A percentile compares a stretch with the other conserved stretches of the same genome.
phyloP scores from a whole-genome alignment of 2,888 invertebrate species.

The Drosophila barbarae region DNA sequence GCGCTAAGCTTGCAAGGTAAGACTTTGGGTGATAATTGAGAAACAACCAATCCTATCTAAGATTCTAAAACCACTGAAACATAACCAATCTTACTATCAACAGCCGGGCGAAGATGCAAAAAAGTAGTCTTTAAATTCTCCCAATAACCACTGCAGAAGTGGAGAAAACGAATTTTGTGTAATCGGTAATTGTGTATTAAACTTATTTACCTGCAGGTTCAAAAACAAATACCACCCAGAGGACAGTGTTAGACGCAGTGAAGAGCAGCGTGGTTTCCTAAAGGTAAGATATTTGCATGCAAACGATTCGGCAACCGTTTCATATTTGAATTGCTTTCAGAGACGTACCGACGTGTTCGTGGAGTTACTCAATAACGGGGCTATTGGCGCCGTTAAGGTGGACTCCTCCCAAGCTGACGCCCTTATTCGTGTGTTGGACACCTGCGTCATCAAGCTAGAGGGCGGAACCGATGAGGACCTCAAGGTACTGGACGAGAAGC shows the following conservation, averaged over 20 bases:
- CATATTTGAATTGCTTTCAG: constrained; percentile 78
- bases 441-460: constrained; percentile 97
- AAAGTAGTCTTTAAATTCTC: constrained; percentile 2
- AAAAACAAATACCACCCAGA: constrained; percentile 99
- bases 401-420: constrained; percentile 92
- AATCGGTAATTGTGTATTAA: not conserved
- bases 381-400: constrained; percentile 88
- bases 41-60: constrained; percentile 27
- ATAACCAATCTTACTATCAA: constrained; percentile 17
- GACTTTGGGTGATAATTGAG: constrained; percentile 75
- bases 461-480: constrained; percentile 95
- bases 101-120: constrained; percentile 26
- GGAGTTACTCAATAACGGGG: constrained; percentile 87
- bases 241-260: constrained; percentile 93
- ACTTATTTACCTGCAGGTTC: constrained; percentile 87
- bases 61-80: constrained; percentile 11
- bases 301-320: not conserved
- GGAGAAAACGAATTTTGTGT: not conserved
- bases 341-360: constrained; percentile 93
- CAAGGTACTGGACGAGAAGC: constrained; percentile 88
- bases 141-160: not conserved
- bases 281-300: constrained; percentile 82
- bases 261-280: constrained; percentile 89
- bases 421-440: constrained; percentile 93
- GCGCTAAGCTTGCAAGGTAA: constrained; percentile 75